Evolutionary conservation across 2,797 vertebrate species (phyloP), one percentile per base, ranked within the genome.

Genomic region (Synanceia verrucosa): DNA sequence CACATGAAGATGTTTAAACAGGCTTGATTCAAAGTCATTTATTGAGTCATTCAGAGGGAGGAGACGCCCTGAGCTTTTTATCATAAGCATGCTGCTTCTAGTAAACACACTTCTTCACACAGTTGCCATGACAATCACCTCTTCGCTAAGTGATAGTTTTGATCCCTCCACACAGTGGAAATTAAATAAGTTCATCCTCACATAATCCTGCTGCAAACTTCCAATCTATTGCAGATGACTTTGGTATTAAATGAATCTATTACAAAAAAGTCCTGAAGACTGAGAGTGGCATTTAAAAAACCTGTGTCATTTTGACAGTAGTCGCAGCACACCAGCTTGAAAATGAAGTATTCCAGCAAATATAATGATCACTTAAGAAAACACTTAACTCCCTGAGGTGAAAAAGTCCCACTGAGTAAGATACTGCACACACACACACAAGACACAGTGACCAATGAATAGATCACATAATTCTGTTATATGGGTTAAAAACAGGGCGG

Each of bases 91-190:
- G 0, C 48, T 21, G 41, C 37, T n/a, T 36, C 19, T 5, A 0
- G 6, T 41, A 41, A n/a, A 41, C 39, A 41, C 39, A 5, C 41
- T 29, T 53, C 46, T 29, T 24, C 29, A 6, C 47, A 61, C 39
- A 24, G 65, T 68, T 57, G 65, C 23, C 61, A 47, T 47, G 26
- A 61, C 62, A 81, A 78, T 57, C 47, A 26, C 13, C 37, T 50
- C 29, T 26, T 31, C 37, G 9, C 9, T 70, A 52, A 80, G 53
- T 36, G 24, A 14, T 51, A 31, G 4, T 31, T 79, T 70, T 5
- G 66, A 53, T 67, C 77, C 75, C 52, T 82, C 81, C 84, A 86
- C 82, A 80, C 63, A 63, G 84, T 83, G 81, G 80, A 77, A 80
- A 76, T 59, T 26, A 33, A 39, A 46, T 10, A 6, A 33, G 16